Evolutionary conservation across 2,797 vertebrate species (phyloP), one percentile per base, ranked within the genome.

Genomic region (Gobionotothen gibberifrons): DNA sequence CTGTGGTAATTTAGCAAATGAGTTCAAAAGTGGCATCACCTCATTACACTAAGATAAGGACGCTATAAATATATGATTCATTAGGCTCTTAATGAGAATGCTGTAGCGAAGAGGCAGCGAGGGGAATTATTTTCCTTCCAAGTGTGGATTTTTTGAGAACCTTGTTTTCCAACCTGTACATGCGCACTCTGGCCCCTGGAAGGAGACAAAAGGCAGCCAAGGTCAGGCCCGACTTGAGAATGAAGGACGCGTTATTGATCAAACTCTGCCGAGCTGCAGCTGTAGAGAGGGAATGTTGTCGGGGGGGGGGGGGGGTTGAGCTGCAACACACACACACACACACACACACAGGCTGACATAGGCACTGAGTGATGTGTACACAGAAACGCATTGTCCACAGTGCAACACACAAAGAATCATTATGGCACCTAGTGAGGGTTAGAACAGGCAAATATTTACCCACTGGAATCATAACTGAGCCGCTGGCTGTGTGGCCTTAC

Each of bases 191-290:
- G 92, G 91, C 93, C 93, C 89, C 89, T 89, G 92, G 84, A 92
- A 92, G 92, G 92, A 95, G 94, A 95, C 93, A 94, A 95, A 94
- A 95, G 94, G 92, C 94, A 95, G 93, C 90, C 94, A 96, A 95
- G 95, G 94, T 95, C 94, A 94, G 92, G 78, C 83, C 90, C 84
- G 92, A 93, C 91, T 93, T 89, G 90, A 93, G 92, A 92, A 93
- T 92, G 94, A 95, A 95, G 94, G 94, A 95, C 94, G 78, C 80
- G 69, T 93, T 96, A 96, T 96, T 95, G 95, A 96, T 95, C 94
- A 94, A 94, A 94, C 90, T 90, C 92, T 75, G 87, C 84, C 48
- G 89, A 87, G 91, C 92, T 89, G 92, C 90, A 92, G 93, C 92
- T 89, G 88, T 90, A 91, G 84, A 90, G 84, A 80, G 76, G 79